Conservation (phyloP, 1,140 invertebrate species). For the Drosophila nasuta region DNA sequence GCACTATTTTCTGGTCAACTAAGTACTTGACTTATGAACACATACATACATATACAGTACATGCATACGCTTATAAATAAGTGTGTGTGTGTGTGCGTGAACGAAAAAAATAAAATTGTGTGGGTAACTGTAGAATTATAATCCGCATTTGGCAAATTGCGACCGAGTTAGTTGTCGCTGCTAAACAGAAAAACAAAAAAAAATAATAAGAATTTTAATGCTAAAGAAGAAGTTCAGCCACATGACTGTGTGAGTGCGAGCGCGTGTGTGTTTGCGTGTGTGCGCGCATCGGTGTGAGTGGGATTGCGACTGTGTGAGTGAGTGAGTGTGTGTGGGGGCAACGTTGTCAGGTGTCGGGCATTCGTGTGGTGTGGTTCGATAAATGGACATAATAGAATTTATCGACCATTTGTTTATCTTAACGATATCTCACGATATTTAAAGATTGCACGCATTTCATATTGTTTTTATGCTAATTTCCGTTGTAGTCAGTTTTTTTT, state of each 20-base stretch:
- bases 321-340: slow-evolving; percentile 6
- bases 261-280: not conserved
- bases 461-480: slow-evolving; percentile 14
- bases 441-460: slow-evolving; percentile 20
- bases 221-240: slow-evolving; percentile 17
- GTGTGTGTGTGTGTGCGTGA: slow-evolving; percentile 6
- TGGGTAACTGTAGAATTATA: slow-evolving; percentile 18
- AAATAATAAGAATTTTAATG: slow-evolving; percentile 33
- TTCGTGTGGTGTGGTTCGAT: slow-evolving; percentile 17
- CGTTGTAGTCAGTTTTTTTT: not conserved
- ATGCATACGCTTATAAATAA: slow-evolving; percentile 10
- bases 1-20: slow-evolving; percentile 37
- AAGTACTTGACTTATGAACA: slow-evolving; percentile 16
- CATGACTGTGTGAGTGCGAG: slow-evolving; percentile 4
- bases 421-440: slow-evolving; percentile 22
- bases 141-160: slow-evolving; percentile 31
- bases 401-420: slow-evolving; percentile 23
- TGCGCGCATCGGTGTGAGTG: not conserved
- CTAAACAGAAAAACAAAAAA: slow-evolving; percentile 52
- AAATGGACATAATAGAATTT: slow-evolving; percentile 23
- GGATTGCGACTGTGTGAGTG: not conserved
- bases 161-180: slow-evolving; percentile 35
- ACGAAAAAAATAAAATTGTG: slow-evolving; percentile 9
- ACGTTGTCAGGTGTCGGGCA: slow-evolving; percentile 19
- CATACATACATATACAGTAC: slow-evolving; percentile 17